Evolutionary conservation across 2,888 invertebrate species (phyloP).

Genomic region (Eilema sororculum): DNA sequence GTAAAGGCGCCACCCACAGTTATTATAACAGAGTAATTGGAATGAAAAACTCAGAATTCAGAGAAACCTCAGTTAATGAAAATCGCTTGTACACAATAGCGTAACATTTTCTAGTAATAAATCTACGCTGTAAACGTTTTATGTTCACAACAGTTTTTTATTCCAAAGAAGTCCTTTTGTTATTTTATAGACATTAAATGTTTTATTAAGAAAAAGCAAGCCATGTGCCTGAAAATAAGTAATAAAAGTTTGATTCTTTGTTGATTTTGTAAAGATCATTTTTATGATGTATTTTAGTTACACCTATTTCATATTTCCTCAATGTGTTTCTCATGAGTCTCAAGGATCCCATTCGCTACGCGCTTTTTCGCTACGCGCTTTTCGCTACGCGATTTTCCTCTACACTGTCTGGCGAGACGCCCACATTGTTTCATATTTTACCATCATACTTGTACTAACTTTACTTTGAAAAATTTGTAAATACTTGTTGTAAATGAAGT

Average conservation of each 20-base stretch:
- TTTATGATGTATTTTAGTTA: not conserved
- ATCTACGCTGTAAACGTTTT: slow-evolving; percentile 67
- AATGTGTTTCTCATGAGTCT: too few species aligned
- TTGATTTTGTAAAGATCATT: not conserved
- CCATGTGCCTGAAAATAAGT: not conserved
- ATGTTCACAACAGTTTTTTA: slow-evolving; percentile 56
- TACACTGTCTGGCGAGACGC: too few species aligned
- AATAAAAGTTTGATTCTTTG: slow-evolving; percentile 10
- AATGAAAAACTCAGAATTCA: slow-evolving; percentile 12
- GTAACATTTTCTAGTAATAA: slow-evolving; percentile 66
- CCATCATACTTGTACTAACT: too few species aligned
- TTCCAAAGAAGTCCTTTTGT: slow-evolving; percentile 54
- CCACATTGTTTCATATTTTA: too few species aligned
- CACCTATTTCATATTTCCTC: too few species aligned
- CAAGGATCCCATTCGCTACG: too few species aligned
- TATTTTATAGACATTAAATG: slow-evolving; percentile 45
- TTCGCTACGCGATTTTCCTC: too few species aligned
- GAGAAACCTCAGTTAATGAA: slow-evolving; percentile 31
- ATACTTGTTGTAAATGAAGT: too few species aligned
- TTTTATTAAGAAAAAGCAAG: slow-evolving; percentile 31
- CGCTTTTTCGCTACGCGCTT: too few species aligned
- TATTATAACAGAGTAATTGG: not conserved
- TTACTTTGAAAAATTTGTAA: too few species aligned
- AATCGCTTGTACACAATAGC: slow-evolving; percentile 52
- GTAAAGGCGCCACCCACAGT: not conserved